These are phyloP conservation scores for Eurois occulta DNA, from an alignment of 2,888 invertebrate species.

Conservation along the genomic window DNA sequence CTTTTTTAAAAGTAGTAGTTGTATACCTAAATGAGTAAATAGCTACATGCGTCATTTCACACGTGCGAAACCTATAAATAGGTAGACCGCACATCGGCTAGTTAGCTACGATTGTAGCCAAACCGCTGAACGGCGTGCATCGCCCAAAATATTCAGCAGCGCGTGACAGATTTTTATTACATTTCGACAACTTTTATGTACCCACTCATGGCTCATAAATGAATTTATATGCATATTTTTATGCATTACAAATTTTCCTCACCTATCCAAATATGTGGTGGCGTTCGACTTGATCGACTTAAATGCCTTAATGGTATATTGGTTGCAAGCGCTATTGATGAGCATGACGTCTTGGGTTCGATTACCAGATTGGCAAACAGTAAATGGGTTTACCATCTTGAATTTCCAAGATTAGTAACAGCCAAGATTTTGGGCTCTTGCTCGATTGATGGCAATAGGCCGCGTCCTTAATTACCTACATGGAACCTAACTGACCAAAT, in stretches of 20 bases:
- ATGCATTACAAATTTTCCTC: neutral
- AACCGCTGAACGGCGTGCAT: conserved; percentile 59
- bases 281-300: neutral
- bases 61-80: conserved; percentile 51
- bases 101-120: conserved; percentile 68
- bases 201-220: conserved; percentile 18
- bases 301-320: neutral
- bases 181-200: conserved; percentile 32
- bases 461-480: neutral
- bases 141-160: conserved; percentile 52
- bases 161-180: conserved; percentile 51
- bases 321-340: neutral
- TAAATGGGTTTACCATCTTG: neutral
- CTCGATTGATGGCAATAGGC: neutral
- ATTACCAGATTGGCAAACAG: neutral
- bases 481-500: neutral
- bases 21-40: conserved; percentile 2
- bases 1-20: neutral
- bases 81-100: conserved; percentile 60
- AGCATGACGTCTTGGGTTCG: neutral
- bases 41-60: conserved; percentile 49
- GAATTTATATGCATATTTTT: neutral
- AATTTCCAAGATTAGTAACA: neutral
- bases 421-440: neutral
- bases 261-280: neutral